phyloP scores from a whole-genome alignment of 2,888 invertebrate species.

The Chloroclysta siterata region DNA sequence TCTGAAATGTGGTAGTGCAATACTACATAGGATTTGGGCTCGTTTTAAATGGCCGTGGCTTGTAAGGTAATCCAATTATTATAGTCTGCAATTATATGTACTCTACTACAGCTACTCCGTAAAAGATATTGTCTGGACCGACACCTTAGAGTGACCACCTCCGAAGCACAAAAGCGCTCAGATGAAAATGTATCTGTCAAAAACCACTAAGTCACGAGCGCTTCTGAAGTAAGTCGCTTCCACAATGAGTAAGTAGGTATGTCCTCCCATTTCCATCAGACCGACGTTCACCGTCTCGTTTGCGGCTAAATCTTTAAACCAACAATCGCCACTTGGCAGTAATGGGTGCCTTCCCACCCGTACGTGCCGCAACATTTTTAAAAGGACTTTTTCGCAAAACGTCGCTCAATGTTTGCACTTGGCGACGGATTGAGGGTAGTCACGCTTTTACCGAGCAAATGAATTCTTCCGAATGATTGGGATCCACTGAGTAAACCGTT shows the following conservation, averaged over 20 bases:
- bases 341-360: constrained; percentile 80
- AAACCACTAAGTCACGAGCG: too few species aligned
- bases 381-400: constrained; percentile 83
- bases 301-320: constrained; percentile 79
- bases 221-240: constrained; percentile 26
- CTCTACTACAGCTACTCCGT: too few species aligned
- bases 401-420: constrained; percentile 71
- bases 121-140: too few species aligned
- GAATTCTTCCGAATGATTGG: constrained; percentile 74
- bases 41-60: too few species aligned
- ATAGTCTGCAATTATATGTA: too few species aligned
- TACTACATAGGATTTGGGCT: too few species aligned
- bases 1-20: too few species aligned
- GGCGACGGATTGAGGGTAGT: constrained; percentile 64
- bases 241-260: constrained; percentile 3
- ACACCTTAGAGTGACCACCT: too few species aligned
- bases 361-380: constrained; percentile 85
- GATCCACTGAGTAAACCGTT: constrained; percentile 73
- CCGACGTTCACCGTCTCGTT: constrained; percentile 50
- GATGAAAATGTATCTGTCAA: too few species aligned
- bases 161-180: too few species aligned
- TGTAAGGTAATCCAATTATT: too few species aligned
- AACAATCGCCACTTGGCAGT: constrained; percentile 81
- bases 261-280: constrained; percentile 19
- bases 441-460: constrained; percentile 79